Percentiles rank a stretch among this genome's conserved stretches.
phyloP scores from a whole-genome alignment of 2,888 invertebrate species.

The Arge pagana region DNA sequence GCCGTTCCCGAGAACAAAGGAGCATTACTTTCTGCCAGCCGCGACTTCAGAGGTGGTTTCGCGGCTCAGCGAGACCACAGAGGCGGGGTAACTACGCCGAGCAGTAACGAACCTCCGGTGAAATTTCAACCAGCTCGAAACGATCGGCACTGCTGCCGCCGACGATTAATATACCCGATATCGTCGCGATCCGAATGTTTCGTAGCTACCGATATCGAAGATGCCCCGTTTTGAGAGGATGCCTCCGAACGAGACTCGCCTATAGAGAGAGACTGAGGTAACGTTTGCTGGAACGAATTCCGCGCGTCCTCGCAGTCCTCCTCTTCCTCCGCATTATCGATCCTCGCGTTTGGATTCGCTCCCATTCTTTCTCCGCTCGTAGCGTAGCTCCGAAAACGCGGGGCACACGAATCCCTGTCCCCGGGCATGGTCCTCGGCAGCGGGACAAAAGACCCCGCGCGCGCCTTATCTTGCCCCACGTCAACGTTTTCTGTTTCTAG shows the following conservation, averaged over 20 bases:
- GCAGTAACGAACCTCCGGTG: constrained; percentile 5
- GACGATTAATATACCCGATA: too few species aligned
- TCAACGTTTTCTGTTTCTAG: constrained; percentile 34
- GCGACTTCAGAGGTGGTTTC: constrained; percentile 8
- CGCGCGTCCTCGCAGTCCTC: background rate
- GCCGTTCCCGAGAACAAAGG: constrained; percentile 28
- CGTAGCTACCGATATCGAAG: too few species aligned
- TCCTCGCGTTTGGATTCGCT: constrained; percentile 9
- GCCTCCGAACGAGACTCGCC: too few species aligned
- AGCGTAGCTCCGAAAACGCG: constrained; percentile 8
- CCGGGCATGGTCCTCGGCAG: constrained; percentile 8
- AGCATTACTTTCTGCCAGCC: constrained; percentile 23
- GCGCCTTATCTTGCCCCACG: constrained; percentile 21
- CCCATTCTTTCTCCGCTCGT: constrained; percentile 15
- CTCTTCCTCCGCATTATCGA: background rate
- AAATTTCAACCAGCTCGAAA: too few species aligned
- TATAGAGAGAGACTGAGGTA: too few species aligned
- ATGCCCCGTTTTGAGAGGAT: too few species aligned
- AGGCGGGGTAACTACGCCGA: background rate
- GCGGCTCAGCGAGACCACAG: constrained; percentile 5
- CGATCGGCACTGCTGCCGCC: too few species aligned
- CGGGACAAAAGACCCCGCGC: constrained; percentile 15
- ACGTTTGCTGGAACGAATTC: too few species aligned
- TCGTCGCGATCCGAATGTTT: too few species aligned
- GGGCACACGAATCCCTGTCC: constrained; percentile 2